Base-by-base conservation (phyloP, 2,888 invertebrate genomes). In the Spilarctia lutea region DNA sequence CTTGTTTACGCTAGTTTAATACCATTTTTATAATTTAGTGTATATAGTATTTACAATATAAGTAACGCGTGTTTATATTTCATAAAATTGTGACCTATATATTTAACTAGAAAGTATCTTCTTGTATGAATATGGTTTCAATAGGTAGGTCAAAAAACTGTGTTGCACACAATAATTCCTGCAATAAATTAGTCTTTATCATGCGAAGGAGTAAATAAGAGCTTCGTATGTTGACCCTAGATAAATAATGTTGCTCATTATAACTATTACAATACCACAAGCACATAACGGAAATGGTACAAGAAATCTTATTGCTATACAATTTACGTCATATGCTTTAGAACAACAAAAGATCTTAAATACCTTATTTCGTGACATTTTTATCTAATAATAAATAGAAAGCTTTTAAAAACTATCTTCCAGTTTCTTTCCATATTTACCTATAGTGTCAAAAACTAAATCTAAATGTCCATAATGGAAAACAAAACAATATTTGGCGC, bases 171-270 rank as follows among this genome's bases (percentile, higher is more conserved):
- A 80, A 82, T 79, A 80, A 81, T 72, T 70, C 73, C 63, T 77
- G 75, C 72, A 77, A 91, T 91, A 90, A 91, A 91, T 89, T 88
- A 86, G 80, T 79, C 82, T 84, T 87, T 90, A 92, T 91, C 87
- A 75, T 71, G 70, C 79, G 77, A 82, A 85, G 83, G 82, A 80
- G 83, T 81, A 88, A 89, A 88, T 86, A 87, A 87, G 86, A 81
- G 72, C 70, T 80, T 83, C 80, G 90, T 90, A 76, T 91, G 85
- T 90, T 94, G 92, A 94, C 92, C 94, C 88, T 85, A 88, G 91
- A 93, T 93, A 91, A 89, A 89, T 85, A 86, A 83, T 81, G 79
- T 85, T 86, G 86, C 77, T 81, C 78, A 76, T 78, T 85, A 90
- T 91, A 88, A 75, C 72, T 82, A 69, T 66, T 45, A 76, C 70